A percentile compares a stretch with the other conserved stretches of the same genome.
phyloP scores from a whole-genome alignment of 2,797 vertebrate species.

The Coilia nasus region DNA sequence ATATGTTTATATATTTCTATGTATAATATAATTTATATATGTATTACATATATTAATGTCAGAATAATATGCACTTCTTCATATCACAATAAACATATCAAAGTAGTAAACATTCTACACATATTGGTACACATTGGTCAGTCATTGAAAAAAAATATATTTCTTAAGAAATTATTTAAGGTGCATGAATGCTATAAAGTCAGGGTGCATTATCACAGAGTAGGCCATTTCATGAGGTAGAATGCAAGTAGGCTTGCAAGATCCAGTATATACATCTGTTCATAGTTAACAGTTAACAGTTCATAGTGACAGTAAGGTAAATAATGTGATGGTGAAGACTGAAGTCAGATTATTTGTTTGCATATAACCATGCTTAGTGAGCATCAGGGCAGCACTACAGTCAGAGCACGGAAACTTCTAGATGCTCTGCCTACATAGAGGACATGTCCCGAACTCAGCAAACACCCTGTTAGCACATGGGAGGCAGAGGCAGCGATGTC shows the following conservation, averaged over 20 bases:
- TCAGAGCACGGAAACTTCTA: background rate
- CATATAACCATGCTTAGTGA: background rate
- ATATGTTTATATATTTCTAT: too few species aligned
- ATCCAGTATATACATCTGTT: background rate
- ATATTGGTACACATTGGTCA: too few species aligned
- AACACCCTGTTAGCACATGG: slow-evolving; percentile 54
- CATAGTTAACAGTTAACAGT: too few species aligned
- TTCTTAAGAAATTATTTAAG: background rate
- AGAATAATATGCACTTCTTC: too few species aligned
- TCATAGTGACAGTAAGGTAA: too few species aligned
- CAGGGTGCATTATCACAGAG: background rate
- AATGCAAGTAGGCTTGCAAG: background rate
- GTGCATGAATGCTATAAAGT: background rate
- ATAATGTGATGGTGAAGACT: too few species aligned
- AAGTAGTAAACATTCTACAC: too few species aligned
- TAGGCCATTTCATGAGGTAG: background rate
- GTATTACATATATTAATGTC: too few species aligned
- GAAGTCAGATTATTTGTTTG: background rate
- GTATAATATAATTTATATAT: too few species aligned
- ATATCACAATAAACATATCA: too few species aligned
- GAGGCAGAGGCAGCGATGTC: slow-evolving; percentile 60
- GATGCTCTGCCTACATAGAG: slow-evolving; percentile 52
- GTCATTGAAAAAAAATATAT: too few species aligned
- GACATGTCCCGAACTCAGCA: slow-evolving; percentile 52
- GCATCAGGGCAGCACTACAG: background rate